Evolutionary conservation across 1,140 invertebrate species (phyloP).

Genomic region (Drosophila persimilis): DNA sequence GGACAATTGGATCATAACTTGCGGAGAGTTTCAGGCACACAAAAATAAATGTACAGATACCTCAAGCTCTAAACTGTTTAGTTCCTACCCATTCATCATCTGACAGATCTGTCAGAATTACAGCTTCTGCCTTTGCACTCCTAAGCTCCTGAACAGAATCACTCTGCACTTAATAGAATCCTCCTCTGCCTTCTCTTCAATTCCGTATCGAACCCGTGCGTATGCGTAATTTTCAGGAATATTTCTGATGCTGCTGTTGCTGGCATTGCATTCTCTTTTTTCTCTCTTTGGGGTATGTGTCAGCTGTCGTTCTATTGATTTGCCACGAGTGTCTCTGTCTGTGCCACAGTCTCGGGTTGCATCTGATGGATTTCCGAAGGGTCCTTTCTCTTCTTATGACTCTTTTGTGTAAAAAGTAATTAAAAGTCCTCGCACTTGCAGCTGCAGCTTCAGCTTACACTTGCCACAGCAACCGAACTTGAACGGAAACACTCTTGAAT

Average conservation of each 20-base stretch:
- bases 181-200: slow-evolving; percentile 8
- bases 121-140: background rate
- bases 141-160: no score
- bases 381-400: slow-evolving; percentile 4
- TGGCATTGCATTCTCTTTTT: no score
- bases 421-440: slow-evolving; percentile 34
- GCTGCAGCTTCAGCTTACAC: no score
- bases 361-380: no score
- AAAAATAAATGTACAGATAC: no score
- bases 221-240: slow-evolving; percentile 42
- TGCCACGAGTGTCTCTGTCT: slow-evolving; percentile 12
- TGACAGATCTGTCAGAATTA: background rate
- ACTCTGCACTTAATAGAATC: background rate
- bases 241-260: slow-evolving; percentile 31
- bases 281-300: background rate
- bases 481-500: slow-evolving; percentile 5
- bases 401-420: slow-evolving; percentile 29
- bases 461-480: background rate
- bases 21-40: no score
- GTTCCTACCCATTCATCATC: background rate
- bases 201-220: slow-evolving; percentile 16
- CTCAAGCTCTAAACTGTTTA: no score
- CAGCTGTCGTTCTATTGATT: slow-evolving; percentile 50
- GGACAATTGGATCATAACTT: background rate
- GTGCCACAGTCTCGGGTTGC: background rate